Evolutionary conservation across 1,140 invertebrate genomes (phyloP).

Genomic region (Drosophila bifasciata): DNA sequence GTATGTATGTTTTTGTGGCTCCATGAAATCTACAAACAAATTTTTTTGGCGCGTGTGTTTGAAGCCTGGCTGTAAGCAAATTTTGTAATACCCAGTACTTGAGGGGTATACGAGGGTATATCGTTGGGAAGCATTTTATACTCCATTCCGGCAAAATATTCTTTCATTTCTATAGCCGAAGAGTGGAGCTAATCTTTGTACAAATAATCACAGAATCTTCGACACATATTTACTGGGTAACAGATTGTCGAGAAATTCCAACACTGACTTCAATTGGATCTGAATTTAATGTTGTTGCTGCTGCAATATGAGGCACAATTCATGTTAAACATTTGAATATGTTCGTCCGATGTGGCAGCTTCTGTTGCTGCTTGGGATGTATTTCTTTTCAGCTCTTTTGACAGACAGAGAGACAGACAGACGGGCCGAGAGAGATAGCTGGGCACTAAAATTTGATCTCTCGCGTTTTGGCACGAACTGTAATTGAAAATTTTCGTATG

Average conservation of each 20-base stretch:
- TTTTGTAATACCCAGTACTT: too few species aligned
- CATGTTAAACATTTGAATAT: conserved; percentile 77
- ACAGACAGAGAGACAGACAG: conserved; percentile 60
- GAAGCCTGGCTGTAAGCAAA: conserved; percentile 18
- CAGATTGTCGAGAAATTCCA: too few species aligned
- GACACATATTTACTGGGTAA: too few species aligned
- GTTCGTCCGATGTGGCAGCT: conserved; percentile 45
- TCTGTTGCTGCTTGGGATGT: conserved; percentile 22
- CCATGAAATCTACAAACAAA: conserved; percentile 26
- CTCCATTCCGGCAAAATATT: too few species aligned
- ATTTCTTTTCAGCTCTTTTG: conserved; percentile 36
- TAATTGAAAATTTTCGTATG: conserved; percentile 75
- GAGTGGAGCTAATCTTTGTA: too few species aligned
- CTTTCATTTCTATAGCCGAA: background rate
- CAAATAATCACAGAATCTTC: too few species aligned
- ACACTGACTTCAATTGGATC: background rate
- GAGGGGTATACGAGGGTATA: too few species aligned
- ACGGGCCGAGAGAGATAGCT: conserved; percentile 26
- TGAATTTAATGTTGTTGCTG: conserved; percentile 22
- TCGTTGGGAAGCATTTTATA: too few species aligned
- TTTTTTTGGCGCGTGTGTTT: conserved; percentile 70
- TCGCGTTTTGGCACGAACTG: conserved; percentile 78
- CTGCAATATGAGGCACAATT: conserved; percentile 68
- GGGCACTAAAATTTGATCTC: conserved; percentile 72
- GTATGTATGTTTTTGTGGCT: too few species aligned